Evolutionary conservation across 1,140 invertebrate genomes (phyloP).

Genomic region (Papilio polytes): DNA sequence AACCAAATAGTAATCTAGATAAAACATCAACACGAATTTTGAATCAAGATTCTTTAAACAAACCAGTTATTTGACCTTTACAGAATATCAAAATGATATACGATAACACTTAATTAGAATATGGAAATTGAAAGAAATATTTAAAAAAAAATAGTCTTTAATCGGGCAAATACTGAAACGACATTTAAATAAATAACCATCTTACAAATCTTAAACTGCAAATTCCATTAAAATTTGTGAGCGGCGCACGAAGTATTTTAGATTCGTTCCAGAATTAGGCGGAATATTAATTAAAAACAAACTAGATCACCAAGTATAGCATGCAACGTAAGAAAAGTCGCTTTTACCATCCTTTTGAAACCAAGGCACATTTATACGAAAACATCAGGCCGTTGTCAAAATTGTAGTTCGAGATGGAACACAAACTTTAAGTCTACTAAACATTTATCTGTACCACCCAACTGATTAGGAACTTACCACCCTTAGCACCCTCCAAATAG

Average conservation of each 20-base stretch:
- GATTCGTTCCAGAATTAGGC: too few relatives aligned
- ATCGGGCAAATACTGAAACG: not conserved
- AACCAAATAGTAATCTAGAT: too few relatives aligned
- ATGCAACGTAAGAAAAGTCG: not conserved
- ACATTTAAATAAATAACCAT: too few relatives aligned
- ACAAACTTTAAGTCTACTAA: not conserved
- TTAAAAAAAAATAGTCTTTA: not conserved
- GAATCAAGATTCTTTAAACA: not conserved
- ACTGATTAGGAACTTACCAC: not conserved
- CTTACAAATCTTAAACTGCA: too few relatives aligned
- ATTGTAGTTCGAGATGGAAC: not conserved
- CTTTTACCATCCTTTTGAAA: not conserved
- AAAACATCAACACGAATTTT: not conserved
- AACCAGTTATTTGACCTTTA: conserved; percentile 4
- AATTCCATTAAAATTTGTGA: too few relatives aligned
- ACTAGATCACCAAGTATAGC: not conserved
- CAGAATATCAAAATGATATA: not conserved
- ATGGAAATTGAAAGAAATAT: not conserved
- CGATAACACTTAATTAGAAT: not conserved
- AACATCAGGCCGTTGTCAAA: not conserved
- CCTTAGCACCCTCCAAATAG: not conserved
- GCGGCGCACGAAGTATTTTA: too few relatives aligned
- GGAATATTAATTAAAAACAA: not conserved
- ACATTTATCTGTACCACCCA: not conserved
- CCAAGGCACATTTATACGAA: not conserved